Base-by-base conservation (phyloP, 2,797 vertebrate genomes). In the Bradypodion ventrale region DNA sequence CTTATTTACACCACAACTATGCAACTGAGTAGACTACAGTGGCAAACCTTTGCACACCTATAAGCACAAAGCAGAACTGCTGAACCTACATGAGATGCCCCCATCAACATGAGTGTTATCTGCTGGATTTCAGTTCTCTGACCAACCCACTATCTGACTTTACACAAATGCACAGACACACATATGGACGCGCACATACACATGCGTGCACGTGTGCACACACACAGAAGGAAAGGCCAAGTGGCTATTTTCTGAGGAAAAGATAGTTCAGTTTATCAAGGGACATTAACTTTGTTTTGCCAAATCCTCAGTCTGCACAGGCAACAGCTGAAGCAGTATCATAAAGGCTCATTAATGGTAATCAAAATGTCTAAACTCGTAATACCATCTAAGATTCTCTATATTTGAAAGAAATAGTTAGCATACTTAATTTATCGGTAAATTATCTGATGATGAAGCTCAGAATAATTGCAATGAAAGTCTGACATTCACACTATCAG, bases 381-480 rank as follows among this genome's bases (percentile, higher is more conserved):
- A 72, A 37, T 13, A 72, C 66, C n/a, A 35, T 60, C 46, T 40
- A 42, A 7, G 25, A 82, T 89, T 86, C 89, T 87, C 37, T 8
- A 75, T 68, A 87, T 90, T 88, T 80, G 85, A 83, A 86, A 84
- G 86, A 93, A 90, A 90, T 90, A 94, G 93, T 94, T 94, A 93
- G 90, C 85, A 82, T 92, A 93, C 89, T 94, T 94, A 94, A 94
- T 94, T 94, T 94, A 94, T 94, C 92, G 94, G 93, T 94, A 94
- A 94, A 94, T 94, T 93, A 92, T 93, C 89, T 89, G 85, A 92
- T 94, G 94, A 93, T 93, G 90, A 93, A 93, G 92, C 92, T 91
- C 90, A 94, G 93, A 94, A 94, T 94, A 93, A 94, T 92, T 93
- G 94, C 92, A 88, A 90, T 94, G 93, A 93, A 94, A 94, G 0